These are phyloP conservation scores for Bovichtus variegatus DNA, from an alignment of 2,797 vertebrate species.

Conservation along the genomic window DNA sequence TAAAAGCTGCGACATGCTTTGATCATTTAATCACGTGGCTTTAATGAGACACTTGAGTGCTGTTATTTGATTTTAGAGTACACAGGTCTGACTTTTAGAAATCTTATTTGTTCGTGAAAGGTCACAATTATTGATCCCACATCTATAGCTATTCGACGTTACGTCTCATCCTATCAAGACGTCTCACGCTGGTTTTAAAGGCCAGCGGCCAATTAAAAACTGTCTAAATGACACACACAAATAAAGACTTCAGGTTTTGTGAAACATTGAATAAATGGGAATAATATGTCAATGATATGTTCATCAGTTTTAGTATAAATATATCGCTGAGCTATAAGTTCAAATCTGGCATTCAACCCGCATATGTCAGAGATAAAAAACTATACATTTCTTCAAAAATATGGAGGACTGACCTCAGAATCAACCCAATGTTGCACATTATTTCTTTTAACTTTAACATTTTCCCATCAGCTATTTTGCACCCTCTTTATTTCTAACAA, in stretches of 20 bases:
- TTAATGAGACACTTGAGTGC: not conserved
- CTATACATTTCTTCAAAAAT: not conserved
- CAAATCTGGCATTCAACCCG: not conserved
- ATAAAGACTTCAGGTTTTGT: not conserved
- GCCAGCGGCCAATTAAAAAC: not conserved
- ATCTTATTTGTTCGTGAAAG: not conserved
- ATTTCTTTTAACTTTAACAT: not conserved
- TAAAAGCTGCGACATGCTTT: not conserved
- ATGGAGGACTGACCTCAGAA: not conserved
- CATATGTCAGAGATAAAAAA: not conserved
- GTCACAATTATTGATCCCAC: not conserved
- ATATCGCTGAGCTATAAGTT: not conserved
- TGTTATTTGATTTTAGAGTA: not conserved
- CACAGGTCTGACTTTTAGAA: not conserved
- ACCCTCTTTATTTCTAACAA: not conserved
- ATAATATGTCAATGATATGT: not conserved
- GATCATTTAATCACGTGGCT: not conserved
- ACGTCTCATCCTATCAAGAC: not conserved
- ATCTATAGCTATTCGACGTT: not conserved
- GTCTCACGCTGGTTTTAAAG: not conserved
- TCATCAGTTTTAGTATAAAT: not conserved
- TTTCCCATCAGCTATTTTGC: not conserved
- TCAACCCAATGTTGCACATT: too few relatives aligned
- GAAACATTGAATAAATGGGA: not conserved
- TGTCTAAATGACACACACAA: not conserved